These are phyloP conservation scores for human (Homo sapiens) DNA, from an alignment of 2,113 vertebrate genomes.

Conservation along the genomic window DNA sequence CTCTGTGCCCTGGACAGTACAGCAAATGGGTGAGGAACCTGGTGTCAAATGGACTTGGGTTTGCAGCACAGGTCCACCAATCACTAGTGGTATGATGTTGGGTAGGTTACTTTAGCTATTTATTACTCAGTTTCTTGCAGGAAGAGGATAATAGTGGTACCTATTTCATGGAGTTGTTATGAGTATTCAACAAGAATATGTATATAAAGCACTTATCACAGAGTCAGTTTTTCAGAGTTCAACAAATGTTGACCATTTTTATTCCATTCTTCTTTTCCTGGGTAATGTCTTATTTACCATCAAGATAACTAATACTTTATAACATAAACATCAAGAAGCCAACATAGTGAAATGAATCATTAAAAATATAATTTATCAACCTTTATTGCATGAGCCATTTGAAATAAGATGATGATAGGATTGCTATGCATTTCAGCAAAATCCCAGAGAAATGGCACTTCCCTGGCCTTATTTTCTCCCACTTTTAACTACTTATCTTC, in stretches of 20 bases:
- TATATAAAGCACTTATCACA: background rate
- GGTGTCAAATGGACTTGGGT: background rate
- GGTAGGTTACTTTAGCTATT: background rate
- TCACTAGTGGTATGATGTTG: background rate
- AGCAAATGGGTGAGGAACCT: background rate
- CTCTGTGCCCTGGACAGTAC: background rate
- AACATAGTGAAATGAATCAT: slow-evolving; percentile 20
- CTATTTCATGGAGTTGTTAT: background rate
- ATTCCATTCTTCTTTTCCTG: background rate
- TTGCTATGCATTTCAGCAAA: background rate
- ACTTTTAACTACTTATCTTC: background rate
- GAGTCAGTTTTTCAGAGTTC: slow-evolving; percentile 9
- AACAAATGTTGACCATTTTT: background rate
- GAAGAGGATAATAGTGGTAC: background rate
- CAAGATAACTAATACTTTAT: background rate
- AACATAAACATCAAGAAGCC: slow-evolving; percentile 37
- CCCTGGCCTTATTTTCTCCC: background rate
- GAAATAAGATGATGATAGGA: slow-evolving; percentile 24
- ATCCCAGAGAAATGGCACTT: background rate
- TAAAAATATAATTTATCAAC: slow-evolving; percentile 23
- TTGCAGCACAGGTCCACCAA: background rate
- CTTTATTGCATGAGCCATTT: background rate
- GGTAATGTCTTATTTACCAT: background rate
- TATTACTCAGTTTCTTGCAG: background rate
- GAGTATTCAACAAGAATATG: background rate